These are phyloP conservation scores for Xestia xanthographa DNA, from an alignment of 2,888 invertebrate species.

Conservation along the genomic window DNA sequence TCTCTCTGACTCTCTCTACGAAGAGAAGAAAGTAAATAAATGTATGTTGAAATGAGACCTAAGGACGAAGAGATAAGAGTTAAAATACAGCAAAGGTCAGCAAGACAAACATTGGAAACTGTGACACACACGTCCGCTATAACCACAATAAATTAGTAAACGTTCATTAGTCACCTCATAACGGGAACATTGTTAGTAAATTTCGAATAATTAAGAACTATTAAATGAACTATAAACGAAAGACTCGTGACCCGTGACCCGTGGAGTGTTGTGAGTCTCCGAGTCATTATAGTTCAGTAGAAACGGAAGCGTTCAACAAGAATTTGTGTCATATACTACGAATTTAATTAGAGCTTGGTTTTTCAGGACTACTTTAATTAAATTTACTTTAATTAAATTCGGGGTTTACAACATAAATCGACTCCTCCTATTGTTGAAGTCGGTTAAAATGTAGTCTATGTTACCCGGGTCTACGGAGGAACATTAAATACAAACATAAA, in stretches of 20 bases:
- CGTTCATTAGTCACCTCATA: constrained; percentile 25
- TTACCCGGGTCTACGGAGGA: too few relatives aligned
- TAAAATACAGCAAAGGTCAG: background rate
- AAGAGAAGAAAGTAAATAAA: background rate
- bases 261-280: background rate
- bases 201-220: constrained; percentile 12
- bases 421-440: too few relatives aligned
- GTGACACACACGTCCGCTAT: background rate
- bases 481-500: too few relatives aligned
- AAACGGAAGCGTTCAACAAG: background rate
- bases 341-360: too few relatives aligned
- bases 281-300: background rate
- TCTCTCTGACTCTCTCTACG: background rate
- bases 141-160: constrained; percentile 5
- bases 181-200: constrained; percentile 18
- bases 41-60: background rate
- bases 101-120: background rate
- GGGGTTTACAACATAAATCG: too few relatives aligned
- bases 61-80: background rate
- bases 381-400: too few relatives aligned
- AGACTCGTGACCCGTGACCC: background rate
- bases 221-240: background rate
- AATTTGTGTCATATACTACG: too few relatives aligned
- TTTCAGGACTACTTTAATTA: too few relatives aligned
- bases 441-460: too few relatives aligned